Percentiles rank a stretch among this genome's conserved stretches.
phyloP scores from a whole-genome alignment of 2,888 invertebrate genomes.

The Acronicta leporina region DNA sequence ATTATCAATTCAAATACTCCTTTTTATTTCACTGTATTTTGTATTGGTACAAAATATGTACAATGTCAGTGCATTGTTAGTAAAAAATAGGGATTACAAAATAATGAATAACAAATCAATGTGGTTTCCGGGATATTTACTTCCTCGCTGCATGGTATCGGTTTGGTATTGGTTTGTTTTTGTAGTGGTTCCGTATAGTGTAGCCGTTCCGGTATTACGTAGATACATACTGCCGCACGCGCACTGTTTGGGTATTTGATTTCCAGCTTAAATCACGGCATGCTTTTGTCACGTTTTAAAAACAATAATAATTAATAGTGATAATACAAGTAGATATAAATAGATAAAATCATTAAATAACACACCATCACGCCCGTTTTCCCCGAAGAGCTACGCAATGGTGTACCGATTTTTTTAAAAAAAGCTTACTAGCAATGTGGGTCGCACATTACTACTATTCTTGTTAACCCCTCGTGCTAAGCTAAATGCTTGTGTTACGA shows the following conservation, averaged over 20 bases:
- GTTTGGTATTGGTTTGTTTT: slow-evolving; percentile 1
- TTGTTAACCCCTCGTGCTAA: no score
- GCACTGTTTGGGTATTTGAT: background rate
- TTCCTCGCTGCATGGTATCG: slow-evolving; percentile 56
- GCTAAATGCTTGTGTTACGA: no score
- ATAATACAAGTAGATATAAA: no score
- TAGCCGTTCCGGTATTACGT: background rate
- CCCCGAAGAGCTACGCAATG: no score
- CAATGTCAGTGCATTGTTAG: slow-evolving; percentile 19
- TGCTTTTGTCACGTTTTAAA: no score
- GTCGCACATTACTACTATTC: no score
- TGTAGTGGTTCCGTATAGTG: slow-evolving; percentile 49
- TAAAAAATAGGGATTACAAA: slow-evolving; percentile 54
- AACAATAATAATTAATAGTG: no score
- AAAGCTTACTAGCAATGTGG: no score
- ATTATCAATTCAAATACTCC: slow-evolving; percentile 49
- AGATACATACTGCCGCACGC: no score
- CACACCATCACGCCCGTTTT: no score
- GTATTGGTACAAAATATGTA: slow-evolving; percentile 11
- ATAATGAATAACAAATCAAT: slow-evolving; percentile 65
- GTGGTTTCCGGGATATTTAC: slow-evolving; percentile 67
- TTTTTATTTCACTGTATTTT: slow-evolving; percentile 42
- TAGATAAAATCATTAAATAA: no score
- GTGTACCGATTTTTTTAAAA: no score
- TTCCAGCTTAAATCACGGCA: background rate